These are phyloP conservation scores for Himantopus leucocephalus DNA, from an alignment of 2,113 vertebrate genomes.

Conservation along the genomic window DNA sequence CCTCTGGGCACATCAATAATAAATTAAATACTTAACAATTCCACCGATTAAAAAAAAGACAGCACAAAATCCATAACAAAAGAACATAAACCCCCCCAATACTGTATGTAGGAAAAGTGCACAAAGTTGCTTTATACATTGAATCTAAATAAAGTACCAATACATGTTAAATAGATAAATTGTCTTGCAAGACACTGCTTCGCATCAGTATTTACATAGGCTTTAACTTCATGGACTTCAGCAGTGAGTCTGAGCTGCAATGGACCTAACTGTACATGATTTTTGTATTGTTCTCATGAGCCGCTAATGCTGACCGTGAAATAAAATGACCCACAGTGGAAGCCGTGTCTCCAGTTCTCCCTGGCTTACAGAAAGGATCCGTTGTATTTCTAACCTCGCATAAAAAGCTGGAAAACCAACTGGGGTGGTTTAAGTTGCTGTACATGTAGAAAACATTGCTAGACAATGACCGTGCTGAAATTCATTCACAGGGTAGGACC, in stretches of 20 bases:
- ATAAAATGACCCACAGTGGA: neutral
- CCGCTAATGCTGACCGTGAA: neutral
- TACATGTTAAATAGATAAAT: slow-evolving; percentile 65
- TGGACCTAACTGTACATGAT: neutral
- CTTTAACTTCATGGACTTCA: neutral
- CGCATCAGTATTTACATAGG: slow-evolving; percentile 32
- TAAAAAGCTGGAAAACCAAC: neutral
- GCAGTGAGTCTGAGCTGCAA: neutral
- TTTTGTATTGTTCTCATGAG: neutral
- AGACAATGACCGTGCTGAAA: neutral
- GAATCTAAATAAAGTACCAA: slow-evolving; percentile 70
- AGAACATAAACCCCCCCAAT: slow-evolving; percentile 49
- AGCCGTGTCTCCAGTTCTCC: neutral
- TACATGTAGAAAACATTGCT: neutral
- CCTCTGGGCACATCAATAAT: slow-evolving; percentile 76
- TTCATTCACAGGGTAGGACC: neutral
- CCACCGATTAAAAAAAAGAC: slow-evolving; percentile 59
- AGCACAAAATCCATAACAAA: slow-evolving; percentile 65
- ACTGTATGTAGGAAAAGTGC: slow-evolving; percentile 84
- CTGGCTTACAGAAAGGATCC: neutral
- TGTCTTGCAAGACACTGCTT: slow-evolving; percentile 13
- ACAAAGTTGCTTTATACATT: slow-evolving; percentile 76
- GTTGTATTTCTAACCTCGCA: neutral
- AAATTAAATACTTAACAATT: slow-evolving; percentile 76
- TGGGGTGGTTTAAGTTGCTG: neutral